Evolutionary conservation across 2,797 vertebrate genomes (phyloP).

Genomic region (Bryconaethiops microstoma): DNA sequence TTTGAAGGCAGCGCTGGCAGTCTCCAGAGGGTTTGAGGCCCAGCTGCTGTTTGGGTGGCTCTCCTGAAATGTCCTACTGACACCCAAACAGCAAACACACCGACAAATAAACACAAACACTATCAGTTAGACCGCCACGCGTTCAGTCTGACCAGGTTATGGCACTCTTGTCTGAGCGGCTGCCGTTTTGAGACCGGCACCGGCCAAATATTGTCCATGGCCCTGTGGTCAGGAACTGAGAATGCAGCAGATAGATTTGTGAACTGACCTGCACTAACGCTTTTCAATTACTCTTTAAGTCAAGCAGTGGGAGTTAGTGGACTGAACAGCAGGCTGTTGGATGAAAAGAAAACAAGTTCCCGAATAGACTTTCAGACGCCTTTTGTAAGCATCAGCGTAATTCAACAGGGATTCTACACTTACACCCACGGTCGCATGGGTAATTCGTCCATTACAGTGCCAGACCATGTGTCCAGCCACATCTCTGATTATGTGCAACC

Average conservation of each 20-base stretch:
- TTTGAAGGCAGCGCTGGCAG: slow-evolving; percentile 36
- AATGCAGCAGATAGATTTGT: not conserved
- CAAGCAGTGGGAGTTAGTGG: not conserved
- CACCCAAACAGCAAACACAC: slow-evolving; percentile 26
- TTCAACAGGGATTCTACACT: not conserved
- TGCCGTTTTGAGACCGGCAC: not conserved
- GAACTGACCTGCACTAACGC: not conserved
- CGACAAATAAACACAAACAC: slow-evolving; percentile 31
- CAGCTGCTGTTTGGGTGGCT: slow-evolving; percentile 55
- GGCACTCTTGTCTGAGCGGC: not conserved
- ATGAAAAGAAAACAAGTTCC: not conserved
- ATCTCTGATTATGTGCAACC: slow-evolving; percentile 3
- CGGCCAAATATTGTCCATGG: not conserved
- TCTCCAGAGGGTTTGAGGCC: slow-evolving; percentile 41
- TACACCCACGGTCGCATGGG: not conserved
- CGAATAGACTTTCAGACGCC: not conserved
- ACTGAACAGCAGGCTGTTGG: not conserved
- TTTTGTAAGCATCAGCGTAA: not conserved
- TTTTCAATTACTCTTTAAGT: not conserved
- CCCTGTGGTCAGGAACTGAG: not conserved
- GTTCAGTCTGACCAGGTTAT: not conserved
- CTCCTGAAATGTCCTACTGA: slow-evolving; percentile 29
- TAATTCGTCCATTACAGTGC: not conserved
- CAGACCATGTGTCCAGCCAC: slow-evolving; percentile 10
- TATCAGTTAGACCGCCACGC: slow-evolving; percentile 15